These are phyloP conservation scores for Portunus trituberculatus DNA, from an alignment of 1,140 invertebrate species.

Conservation along the genomic window DNA sequence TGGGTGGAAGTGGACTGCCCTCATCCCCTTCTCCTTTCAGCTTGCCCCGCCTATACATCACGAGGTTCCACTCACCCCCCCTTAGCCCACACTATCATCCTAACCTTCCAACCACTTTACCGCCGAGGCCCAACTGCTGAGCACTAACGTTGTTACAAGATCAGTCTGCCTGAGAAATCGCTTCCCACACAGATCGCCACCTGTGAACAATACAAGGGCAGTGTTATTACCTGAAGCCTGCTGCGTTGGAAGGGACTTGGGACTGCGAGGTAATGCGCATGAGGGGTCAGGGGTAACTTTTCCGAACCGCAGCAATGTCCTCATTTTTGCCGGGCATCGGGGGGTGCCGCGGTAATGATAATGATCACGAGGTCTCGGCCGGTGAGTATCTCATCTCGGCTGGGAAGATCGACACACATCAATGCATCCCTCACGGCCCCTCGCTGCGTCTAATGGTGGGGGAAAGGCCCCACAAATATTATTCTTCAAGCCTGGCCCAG, in stretches of 20 bases:
- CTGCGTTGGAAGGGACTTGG: background rate
- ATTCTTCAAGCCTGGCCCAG: background rate
- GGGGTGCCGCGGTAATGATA: background rate
- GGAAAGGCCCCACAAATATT: background rate
- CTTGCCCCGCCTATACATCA: background rate
- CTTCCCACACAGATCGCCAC: background rate
- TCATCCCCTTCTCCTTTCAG: background rate
- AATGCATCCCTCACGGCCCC: background rate
- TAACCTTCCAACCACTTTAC: background rate
- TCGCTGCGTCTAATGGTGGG: background rate
- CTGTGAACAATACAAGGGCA: background rate
- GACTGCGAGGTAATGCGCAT: background rate
- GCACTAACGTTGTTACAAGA: background rate
- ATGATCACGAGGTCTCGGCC: background rate
- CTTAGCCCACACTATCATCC: too few relatives aligned
- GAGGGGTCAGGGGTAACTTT: background rate
- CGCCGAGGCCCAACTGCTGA: background rate
- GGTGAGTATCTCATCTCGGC: background rate
- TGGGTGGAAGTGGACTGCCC: constrained; percentile 2
- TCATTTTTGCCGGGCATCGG: background rate
- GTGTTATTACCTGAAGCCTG: background rate
- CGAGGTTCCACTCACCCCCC: background rate
- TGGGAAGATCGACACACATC: constrained; percentile 8
- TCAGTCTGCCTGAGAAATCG: background rate
- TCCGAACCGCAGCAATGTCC: background rate